Evolutionary conservation across 2,888 invertebrate species (phyloP).

Genomic region (Microctonus brassicae): DNA sequence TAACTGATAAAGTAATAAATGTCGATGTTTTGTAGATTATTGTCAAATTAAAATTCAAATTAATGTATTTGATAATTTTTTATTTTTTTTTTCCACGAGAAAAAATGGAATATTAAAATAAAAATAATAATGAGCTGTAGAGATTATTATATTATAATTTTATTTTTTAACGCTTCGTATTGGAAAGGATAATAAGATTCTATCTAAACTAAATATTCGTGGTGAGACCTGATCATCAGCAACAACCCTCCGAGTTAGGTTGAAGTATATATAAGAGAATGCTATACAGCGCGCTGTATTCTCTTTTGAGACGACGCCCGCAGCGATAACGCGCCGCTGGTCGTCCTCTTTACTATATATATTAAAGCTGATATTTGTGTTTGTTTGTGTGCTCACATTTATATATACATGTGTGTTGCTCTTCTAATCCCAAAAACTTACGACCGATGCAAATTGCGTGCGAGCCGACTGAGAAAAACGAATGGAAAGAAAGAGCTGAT

Average conservation of each 20-base stretch:
- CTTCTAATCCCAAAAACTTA: conserved; percentile 60
- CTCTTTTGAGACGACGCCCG: conserved; percentile 32
- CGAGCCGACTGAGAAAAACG: conserved; percentile 27
- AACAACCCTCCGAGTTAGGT: conserved; percentile 43
- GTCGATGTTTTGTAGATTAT: not conserved
- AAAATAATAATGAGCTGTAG: not conserved
- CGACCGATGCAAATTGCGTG: conserved; percentile 58
- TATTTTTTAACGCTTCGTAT: not conserved
- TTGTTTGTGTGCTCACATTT: conserved; percentile 2
- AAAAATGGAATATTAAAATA: too few species aligned
- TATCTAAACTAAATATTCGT: conserved; percentile 20
- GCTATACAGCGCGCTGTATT: conserved; percentile 11
- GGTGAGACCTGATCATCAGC: conserved; percentile 19
- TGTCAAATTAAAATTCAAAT: too few species aligned
- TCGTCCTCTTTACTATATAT: conserved; percentile 14
- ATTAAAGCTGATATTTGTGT: not conserved
- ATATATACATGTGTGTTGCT: conserved; percentile 13
- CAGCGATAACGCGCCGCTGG: conserved; percentile 20
- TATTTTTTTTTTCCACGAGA: not conserved
- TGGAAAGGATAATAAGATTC: conserved; percentile 45
- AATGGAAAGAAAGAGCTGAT: conserved; percentile 43
- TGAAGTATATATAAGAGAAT: not conserved
- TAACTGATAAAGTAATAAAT: not conserved
- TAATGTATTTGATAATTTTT: too few species aligned
- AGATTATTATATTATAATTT: not conserved